These are phyloP conservation scores for Megalops atlanticus DNA, from an alignment of 2,113 vertebrate genomes.

Conservation along the genomic window DNA sequence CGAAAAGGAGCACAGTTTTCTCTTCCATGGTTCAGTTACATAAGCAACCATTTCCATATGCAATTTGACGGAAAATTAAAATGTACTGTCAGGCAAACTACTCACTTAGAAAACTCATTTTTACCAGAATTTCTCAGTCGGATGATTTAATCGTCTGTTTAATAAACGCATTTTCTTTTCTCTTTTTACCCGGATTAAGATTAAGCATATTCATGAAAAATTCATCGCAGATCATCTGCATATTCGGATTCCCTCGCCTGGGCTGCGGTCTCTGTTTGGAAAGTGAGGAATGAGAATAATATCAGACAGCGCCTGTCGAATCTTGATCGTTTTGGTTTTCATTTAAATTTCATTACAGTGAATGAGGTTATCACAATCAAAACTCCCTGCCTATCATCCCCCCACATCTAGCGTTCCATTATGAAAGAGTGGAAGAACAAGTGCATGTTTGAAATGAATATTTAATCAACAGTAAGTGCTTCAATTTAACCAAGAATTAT, in stretches of 20 bases:
- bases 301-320: slow-evolving; percentile 37
- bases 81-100: slow-evolving; percentile 54
- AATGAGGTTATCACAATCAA: slow-evolving; percentile 47
- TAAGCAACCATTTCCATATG: neutral
- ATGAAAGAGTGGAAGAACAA: slow-evolving; percentile 5
- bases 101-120: slow-evolving; percentile 48
- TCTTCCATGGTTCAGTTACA: neutral
- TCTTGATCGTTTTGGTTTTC: slow-evolving; percentile 56
- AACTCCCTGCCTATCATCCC: neutral
- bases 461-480: slow-evolving; percentile 60
- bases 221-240: slow-evolving; percentile 63
- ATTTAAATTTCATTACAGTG: slow-evolving; percentile 39
- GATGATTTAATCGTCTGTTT: slow-evolving; percentile 66
- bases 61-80: slow-evolving; percentile 48
- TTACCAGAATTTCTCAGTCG: slow-evolving; percentile 43
- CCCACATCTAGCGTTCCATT: neutral
- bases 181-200: slow-evolving; percentile 53
- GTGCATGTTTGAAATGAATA: slow-evolving; percentile 48
- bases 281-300: slow-evolving; percentile 52
- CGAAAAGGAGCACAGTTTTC: neutral
- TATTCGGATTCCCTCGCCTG: slow-evolving; percentile 63
- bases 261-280: slow-evolving; percentile 52
- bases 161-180: slow-evolving; percentile 54
- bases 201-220: slow-evolving; percentile 65
- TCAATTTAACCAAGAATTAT: slow-evolving; percentile 50